Conservation (phyloP, 92 coral and sea anemone genomes). For the Epizoanthus stellaris region DNA sequence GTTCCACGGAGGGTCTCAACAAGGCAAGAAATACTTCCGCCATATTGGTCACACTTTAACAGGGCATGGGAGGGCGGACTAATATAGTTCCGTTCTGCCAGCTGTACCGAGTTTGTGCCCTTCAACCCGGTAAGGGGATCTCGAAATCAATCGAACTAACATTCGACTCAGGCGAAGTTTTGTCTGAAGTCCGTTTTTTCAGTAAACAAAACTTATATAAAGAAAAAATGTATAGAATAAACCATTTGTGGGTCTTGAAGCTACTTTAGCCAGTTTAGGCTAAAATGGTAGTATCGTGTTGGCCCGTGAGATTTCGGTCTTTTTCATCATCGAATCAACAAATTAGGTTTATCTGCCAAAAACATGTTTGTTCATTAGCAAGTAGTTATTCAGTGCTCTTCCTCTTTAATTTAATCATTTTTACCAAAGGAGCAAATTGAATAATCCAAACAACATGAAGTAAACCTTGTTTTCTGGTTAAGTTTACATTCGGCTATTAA, state of each 20-base stretch:
- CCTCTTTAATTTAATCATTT: not conserved
- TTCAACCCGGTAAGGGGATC: not conserved
- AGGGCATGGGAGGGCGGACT: not conserved
- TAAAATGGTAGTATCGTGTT: not conserved
- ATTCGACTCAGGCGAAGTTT: not conserved
- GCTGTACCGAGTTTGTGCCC: not conserved
- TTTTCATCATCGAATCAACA: not conserved
- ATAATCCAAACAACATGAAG: too few species aligned
- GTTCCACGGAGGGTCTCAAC: too few species aligned
- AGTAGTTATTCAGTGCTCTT: not conserved
- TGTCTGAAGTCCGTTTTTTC: too few species aligned
- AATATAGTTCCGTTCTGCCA: not conserved
- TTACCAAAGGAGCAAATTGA: not conserved
- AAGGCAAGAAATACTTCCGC: not conserved
- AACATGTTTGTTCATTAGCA: slow-evolving; percentile 2
- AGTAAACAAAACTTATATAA: too few species aligned
- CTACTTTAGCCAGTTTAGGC: not conserved
- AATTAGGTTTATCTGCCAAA: not conserved
- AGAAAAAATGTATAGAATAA: too few species aligned
- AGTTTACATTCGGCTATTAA: too few species aligned
- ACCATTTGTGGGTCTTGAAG: not conserved
- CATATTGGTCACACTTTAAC: not conserved
- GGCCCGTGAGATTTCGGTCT: not conserved
- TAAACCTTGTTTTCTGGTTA: too few species aligned
- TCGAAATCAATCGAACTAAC: not conserved